Base-by-base conservation (phyloP, 2,113 vertebrate genomes). In the Panthera tigris region DNA sequence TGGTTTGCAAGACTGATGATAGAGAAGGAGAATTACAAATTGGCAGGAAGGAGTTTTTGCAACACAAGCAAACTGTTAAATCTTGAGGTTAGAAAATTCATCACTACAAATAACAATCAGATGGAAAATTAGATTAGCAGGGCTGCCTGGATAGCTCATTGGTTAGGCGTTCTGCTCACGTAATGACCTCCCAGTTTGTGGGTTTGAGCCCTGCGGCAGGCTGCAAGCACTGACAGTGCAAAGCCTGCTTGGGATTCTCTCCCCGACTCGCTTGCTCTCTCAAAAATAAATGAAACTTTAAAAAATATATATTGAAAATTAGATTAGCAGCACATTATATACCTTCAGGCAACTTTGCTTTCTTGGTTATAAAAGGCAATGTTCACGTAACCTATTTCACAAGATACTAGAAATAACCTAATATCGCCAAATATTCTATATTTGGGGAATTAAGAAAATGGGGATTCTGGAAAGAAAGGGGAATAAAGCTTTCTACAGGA, bases 341-440 rank as follows among this genome's bases (percentile, higher is more conserved):
- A 29, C n/a, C 73, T 95, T 93, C 31, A 83, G 82, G 18, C 66
- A 85, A 74, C 45, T 97, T 97, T 95, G 29, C 27, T 94, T 89
- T 73, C 61, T 78, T 79, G 27, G 33, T 88, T 91, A 52, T 91
- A 97, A 94, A 93, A 94, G 88, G 15, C 33, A 96, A 73, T 93
- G 16, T 27, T 94, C 68, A 50, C 65, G 5, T 91, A 92, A 18
- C 29, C 29, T 88, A 48, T 16, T 55, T 91, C 27, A 81, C 36
- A 89, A 90, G 7, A 79, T 95, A 61, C 18, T 78, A 95, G 57
- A 55, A 96, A 68, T 65, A 81, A 95, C 82, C 88, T 81, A 85
- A 90, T 57, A 89, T 65, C 91, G 27, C 11, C 31, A 78, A 94
- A 91, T 88, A 31, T 33, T 7, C 31, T 48, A 5, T 65, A 55